Percentiles rank a stretch among this genome's conserved stretches.
Conservation (phyloP, 1,140 invertebrate genomes). For the Notospermus geniculatus region DNA sequence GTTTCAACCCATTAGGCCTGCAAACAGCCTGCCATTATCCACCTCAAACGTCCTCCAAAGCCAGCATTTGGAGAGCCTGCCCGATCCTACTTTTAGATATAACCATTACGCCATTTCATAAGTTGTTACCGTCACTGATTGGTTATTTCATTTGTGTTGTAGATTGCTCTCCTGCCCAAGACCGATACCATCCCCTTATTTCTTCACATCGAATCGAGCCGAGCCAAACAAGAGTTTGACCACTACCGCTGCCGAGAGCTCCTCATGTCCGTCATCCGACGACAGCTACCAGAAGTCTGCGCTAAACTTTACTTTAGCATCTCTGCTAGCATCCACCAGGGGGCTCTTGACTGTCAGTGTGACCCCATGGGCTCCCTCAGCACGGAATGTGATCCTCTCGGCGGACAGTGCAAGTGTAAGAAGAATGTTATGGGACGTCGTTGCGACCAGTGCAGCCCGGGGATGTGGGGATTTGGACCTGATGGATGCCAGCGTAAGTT, state of each 20-base stretch:
- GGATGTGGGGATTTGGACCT: constrained; percentile 93
- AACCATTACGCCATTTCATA: no score
- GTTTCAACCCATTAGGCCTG: no score
- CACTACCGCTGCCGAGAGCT: constrained; percentile 68
- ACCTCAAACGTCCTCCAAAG: no score
- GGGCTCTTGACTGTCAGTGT: constrained; percentile 75
- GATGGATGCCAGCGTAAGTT: constrained; percentile 77
- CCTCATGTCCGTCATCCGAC: constrained; percentile 40
- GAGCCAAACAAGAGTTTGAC: constrained; percentile 70
- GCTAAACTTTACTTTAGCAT: constrained; percentile 51
- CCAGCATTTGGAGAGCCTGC: no score
- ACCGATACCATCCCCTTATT: constrained; percentile 83
- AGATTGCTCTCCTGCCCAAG: constrained; percentile 77
- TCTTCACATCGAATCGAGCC: constrained; percentile 57
- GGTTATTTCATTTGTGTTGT: constrained; percentile 24
- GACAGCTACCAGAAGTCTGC: constrained; percentile 44
- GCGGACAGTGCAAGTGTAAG: constrained; percentile 92
- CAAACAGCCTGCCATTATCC: no score
- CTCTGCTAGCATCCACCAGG: constrained; percentile 44
- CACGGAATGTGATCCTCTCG: constrained; percentile 80
- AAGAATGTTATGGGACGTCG: constrained; percentile 87
- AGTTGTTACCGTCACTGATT: constrained; percentile 19
- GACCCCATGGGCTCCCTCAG: constrained; percentile 90
- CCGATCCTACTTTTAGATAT: no score
- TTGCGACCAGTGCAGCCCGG: constrained; percentile 93